Conservation (phyloP, 1,140 invertebrate species). For the Conus betulinus region DNA sequence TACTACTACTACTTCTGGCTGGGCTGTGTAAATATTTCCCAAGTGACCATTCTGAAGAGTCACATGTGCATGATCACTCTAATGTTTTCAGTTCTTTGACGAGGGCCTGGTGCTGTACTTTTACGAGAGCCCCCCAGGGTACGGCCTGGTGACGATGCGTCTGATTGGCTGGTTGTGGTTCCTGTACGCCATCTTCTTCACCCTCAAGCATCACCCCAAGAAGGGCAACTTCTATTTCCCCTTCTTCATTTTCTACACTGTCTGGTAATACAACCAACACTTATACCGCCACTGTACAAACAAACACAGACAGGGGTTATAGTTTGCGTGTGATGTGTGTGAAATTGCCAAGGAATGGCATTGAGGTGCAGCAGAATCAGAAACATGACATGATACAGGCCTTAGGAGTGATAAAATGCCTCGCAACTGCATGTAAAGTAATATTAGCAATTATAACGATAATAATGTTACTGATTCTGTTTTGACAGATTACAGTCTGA, state of each 20-base stretch:
- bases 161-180: slow-evolving; percentile 90
- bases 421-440: too few relatives aligned
- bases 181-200: slow-evolving; percentile 87
- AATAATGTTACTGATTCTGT: neutral
- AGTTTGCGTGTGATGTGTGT: too few relatives aligned
- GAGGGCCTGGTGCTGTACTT: slow-evolving; percentile 91
- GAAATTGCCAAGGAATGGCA: too few relatives aligned
- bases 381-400: neutral
- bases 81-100: slow-evolving; percentile 85
- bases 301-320: too few relatives aligned
- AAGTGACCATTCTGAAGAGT: too few relatives aligned
- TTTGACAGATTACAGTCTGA: too few relatives aligned
- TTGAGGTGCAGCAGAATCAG: neutral
- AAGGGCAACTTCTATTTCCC: slow-evolving; percentile 84
- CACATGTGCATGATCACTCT: too few relatives aligned
- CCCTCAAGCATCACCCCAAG: slow-evolving; percentile 88
- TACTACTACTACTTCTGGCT: neutral
- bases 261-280: slow-evolving; percentile 57
- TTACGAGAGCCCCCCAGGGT: slow-evolving; percentile 92
- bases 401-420: neutral
- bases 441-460: neutral
- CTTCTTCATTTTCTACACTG: slow-evolving; percentile 79
- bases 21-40: neutral
- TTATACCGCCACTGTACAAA: too few relatives aligned
- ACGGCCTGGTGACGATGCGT: slow-evolving; percentile 85